These are phyloP conservation scores for Trematomus bernacchii DNA, from an alignment of 2,797 vertebrate genomes.

Conservation along the genomic window DNA sequence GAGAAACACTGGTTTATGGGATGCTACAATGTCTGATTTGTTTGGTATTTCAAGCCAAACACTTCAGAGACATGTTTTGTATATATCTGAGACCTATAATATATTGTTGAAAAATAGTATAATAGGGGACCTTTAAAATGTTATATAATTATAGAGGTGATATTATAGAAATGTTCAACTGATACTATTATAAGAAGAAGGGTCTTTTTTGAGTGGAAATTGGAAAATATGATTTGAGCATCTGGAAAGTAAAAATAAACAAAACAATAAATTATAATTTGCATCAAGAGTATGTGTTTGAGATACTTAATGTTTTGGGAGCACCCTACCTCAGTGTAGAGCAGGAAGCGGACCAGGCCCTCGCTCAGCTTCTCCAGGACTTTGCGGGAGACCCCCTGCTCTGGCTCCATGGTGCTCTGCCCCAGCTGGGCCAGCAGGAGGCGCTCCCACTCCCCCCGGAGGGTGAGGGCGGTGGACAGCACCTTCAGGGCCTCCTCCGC, in stretches of 20 bases:
- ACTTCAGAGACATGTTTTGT: no score
- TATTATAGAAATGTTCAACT: no score
- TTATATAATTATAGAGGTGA: no score
- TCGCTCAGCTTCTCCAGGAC: slow-evolving; percentile 80
- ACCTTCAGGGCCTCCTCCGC: slow-evolving; percentile 74
- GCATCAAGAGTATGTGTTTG: background rate
- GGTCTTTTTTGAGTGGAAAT: no score
- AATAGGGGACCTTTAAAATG: no score
- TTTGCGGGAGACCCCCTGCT: slow-evolving; percentile 28
- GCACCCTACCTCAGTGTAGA: slow-evolving; percentile 88
- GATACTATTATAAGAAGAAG: no score
- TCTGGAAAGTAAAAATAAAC: background rate
- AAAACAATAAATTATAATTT: background rate
- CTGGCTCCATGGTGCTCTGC: slow-evolving; percentile 24
- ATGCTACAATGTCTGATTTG: no score
- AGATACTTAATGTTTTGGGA: background rate
- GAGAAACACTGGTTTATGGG: no score
- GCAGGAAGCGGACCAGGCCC: slow-evolving; percentile 86
- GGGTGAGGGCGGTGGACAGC: slow-evolving; percentile 77
- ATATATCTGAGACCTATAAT: no score
- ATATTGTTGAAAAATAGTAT: no score
- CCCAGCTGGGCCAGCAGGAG: slow-evolving; percentile 85
- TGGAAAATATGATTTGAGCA: no score
- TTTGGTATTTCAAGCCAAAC: no score
- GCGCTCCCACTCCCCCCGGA: slow-evolving; percentile 88